phyloP scores from a whole-genome alignment of 2,113 vertebrate species.

The Zootoca vivipara region DNA sequence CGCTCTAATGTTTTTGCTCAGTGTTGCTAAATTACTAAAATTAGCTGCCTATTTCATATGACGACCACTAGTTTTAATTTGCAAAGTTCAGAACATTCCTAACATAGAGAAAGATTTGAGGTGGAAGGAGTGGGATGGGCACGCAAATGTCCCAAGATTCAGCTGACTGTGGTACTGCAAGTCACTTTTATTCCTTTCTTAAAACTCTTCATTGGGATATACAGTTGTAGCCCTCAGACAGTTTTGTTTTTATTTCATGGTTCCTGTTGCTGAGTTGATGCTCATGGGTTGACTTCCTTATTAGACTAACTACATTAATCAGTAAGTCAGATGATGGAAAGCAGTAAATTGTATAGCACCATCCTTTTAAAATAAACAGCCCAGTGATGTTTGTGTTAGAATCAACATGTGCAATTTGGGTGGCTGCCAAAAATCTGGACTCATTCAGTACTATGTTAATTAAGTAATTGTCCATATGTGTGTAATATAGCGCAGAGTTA shows the following conservation, averaged over 20 bases:
- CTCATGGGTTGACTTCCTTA: not conserved
- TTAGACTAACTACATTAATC: not conserved
- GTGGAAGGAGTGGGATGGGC: not conserved
- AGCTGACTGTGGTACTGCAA: conserved; percentile 14
- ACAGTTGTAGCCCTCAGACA: not conserved
- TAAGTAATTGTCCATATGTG: not conserved
- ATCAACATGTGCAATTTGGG: not conserved
- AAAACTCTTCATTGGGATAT: not conserved
- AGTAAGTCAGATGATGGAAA: no score
- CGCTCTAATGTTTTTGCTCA: not conserved
- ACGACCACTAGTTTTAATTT: not conserved
- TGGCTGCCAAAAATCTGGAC: not conserved
- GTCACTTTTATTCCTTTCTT: not conserved
- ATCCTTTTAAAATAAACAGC: not conserved
- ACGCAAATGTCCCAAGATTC: conserved; percentile 1
- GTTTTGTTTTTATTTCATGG: not conserved
- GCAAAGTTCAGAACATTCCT: conserved; percentile 22
- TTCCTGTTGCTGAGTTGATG: not conserved
- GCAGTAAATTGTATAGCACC: not conserved
- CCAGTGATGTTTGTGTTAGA: not conserved
- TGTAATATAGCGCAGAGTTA: not conserved
- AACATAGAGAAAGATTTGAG: not conserved
- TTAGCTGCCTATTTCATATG: not conserved
- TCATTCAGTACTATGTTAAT: not conserved
- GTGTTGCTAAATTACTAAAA: not conserved